Percentiles rank a stretch among this genome's conserved stretches.
Evolutionary conservation across 2,113 vertebrate species (phyloP).

Genomic region (Lates calcarifer): DNA sequence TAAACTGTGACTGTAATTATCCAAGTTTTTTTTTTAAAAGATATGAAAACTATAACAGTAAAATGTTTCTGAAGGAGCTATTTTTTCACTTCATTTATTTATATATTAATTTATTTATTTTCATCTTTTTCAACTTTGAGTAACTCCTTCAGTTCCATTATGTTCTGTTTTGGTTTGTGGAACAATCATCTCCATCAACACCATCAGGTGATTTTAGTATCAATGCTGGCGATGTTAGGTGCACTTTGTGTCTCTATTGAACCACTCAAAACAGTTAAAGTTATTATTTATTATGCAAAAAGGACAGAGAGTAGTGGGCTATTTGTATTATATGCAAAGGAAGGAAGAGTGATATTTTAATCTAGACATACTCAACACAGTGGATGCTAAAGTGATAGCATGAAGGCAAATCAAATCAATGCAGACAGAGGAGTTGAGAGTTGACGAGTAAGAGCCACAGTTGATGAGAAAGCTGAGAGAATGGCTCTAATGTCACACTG

Average conservation of each 20-base stretch:
- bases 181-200: neutral
- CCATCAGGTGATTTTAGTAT: neutral
- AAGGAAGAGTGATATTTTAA: neutral
- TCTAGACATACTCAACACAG: too few species aligned
- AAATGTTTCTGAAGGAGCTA: neutral
- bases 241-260: neutral
- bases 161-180: neutral
- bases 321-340: neutral
- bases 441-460: neutral
- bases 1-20: too few species aligned
- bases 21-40: too few species aligned
- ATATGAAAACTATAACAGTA: too few species aligned
- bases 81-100: neutral
- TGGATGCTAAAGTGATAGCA: neutral
- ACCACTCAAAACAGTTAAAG: neutral
- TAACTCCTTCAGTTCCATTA: neutral
- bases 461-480: conserved; percentile 1
- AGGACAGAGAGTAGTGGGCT: neutral
- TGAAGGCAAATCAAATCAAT: conserved; percentile 8
- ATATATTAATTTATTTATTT: neutral
- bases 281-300: neutral
- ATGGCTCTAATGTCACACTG: conserved; percentile 13
- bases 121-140: neutral
- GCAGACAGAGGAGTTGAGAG: neutral
- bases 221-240: neutral